Percentiles rank a stretch among this genome's conserved stretches.
phyloP scores from a whole-genome alignment of 2,113 vertebrate genomes.

The Trichechus manatus region DNA sequence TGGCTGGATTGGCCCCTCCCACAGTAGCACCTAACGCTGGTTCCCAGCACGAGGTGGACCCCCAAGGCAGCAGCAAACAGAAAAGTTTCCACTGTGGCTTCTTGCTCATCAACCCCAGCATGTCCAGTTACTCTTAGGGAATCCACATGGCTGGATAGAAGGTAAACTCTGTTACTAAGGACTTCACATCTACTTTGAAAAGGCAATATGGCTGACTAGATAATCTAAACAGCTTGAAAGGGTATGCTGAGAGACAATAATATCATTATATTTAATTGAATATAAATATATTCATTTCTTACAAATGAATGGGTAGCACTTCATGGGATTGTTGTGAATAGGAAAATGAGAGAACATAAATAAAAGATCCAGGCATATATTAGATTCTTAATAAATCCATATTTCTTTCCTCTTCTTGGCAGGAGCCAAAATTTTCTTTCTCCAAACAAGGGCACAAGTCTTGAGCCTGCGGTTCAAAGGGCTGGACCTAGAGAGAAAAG shows the following conservation, averaged over 20 bases:
- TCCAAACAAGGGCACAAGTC: background rate
- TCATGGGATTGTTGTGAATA: background rate
- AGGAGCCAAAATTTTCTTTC: conserved; percentile 55
- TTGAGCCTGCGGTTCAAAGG: conserved; percentile 27
- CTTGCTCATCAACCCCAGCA: background rate
- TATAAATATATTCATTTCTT: background rate
- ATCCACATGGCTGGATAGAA: background rate
- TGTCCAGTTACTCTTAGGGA: background rate
- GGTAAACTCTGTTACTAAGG: background rate
- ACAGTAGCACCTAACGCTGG: background rate
- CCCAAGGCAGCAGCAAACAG: background rate
- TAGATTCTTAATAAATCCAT: conserved; percentile 45
- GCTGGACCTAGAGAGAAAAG: conserved; percentile 36
- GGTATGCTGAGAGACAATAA: background rate
- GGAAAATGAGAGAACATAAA: conserved; percentile 8
- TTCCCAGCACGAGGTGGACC: background rate
- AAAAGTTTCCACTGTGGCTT: background rate
- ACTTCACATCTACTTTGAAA: conserved; percentile 21
- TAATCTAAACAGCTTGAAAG: background rate
- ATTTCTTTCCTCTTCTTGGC: conserved; percentile 29
- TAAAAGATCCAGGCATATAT: conserved; percentile 15
- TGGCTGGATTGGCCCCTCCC: background rate
- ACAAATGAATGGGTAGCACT: background rate
- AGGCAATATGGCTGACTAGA: background rate
- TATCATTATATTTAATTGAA: background rate